These are phyloP conservation scores for Xylota segnis DNA, from an alignment of 2,888 invertebrate genomes.

Conservation along the genomic window DNA sequence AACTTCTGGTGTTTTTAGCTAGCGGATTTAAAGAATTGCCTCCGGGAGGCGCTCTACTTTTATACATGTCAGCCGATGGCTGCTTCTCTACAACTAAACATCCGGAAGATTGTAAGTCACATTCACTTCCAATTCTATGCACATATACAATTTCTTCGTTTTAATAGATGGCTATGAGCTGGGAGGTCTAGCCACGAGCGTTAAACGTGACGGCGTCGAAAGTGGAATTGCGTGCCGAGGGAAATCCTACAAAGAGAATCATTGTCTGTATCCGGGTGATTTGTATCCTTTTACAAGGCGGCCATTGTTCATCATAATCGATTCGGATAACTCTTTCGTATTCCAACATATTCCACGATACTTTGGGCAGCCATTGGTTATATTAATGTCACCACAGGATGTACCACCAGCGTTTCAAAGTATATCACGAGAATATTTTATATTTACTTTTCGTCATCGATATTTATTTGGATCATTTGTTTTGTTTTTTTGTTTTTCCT, in stretches of 20 bases:
- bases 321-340: constrained; percentile 97
- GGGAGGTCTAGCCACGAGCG: constrained; percentile 95
- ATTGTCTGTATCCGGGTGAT: constrained; percentile 96
- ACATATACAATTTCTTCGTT: background rate
- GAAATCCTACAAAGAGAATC: constrained; percentile 87
- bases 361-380: constrained; percentile 96
- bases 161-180: constrained; percentile 93
- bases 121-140: background rate
- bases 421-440: constrained; percentile 80
- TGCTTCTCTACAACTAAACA: constrained; percentile 93
- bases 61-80: constrained; percentile 97
- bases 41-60: constrained; percentile 93
- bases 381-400: constrained; percentile 97
- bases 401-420: constrained; percentile 93
- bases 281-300: constrained; percentile 96
- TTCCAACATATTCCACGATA: constrained; percentile 95
- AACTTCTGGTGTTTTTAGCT: constrained; percentile 96
- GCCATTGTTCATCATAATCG: constrained; percentile 96
- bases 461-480: constrained; percentile 9
- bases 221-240: constrained; percentile 84
- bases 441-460: background rate
- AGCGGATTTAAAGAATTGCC: constrained; percentile 97
- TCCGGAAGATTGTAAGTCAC: constrained; percentile 93
- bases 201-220: constrained; percentile 89
- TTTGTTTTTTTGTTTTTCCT: constrained; percentile 23